Percentiles rank a stretch among this genome's conserved stretches.
phyloP scores from a whole-genome alignment of 2,797 vertebrate species.

The Parambassis ranga region DNA sequence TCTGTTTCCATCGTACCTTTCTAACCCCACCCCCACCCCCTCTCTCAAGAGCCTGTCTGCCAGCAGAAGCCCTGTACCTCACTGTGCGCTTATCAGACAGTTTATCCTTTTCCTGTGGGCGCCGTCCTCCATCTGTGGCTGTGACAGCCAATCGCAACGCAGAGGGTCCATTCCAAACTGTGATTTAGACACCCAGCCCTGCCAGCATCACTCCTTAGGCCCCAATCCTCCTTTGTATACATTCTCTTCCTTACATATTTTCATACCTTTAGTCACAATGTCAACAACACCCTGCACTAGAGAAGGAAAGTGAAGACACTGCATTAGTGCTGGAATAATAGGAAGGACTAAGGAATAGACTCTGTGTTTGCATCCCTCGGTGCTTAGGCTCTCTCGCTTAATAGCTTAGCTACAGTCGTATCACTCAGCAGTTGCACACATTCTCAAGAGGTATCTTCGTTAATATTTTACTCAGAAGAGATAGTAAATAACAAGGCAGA shows the following conservation, averaged over 20 bases:
- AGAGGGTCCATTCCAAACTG: constrained; percentile 57
- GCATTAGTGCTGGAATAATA: constrained; percentile 4
- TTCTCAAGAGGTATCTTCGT: constrained; percentile 58
- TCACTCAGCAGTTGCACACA: constrained; percentile 53
- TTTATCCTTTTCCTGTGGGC: constrained; percentile 76
- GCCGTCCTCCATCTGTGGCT: constrained; percentile 72
- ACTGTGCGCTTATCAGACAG: constrained; percentile 70
- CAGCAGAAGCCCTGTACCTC: constrained; percentile 65
- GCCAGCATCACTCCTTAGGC: constrained; percentile 49
- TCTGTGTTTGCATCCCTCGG: constrained; percentile 38
- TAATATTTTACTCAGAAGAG: constrained; percentile 63
- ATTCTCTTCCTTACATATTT: background rate
- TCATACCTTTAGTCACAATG: background rate
- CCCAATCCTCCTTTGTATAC: constrained; percentile 9
- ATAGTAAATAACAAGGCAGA: constrained; percentile 59
- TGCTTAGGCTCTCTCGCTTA: constrained; percentile 23
- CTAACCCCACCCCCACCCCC: background rate
- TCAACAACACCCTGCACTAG: background rate
- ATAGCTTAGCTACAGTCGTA: constrained; percentile 35
- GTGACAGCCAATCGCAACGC: constrained; percentile 66
- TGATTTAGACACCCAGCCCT: constrained; percentile 68
- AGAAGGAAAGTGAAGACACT: background rate
- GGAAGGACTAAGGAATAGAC: constrained; percentile 41
- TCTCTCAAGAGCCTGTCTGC: constrained; percentile 59
- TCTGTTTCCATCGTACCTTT: constrained; percentile 50